Evolutionary conservation across 2,888 invertebrate genomes (phyloP).

Genomic region (Dyspetes luteomarginatus): DNA sequence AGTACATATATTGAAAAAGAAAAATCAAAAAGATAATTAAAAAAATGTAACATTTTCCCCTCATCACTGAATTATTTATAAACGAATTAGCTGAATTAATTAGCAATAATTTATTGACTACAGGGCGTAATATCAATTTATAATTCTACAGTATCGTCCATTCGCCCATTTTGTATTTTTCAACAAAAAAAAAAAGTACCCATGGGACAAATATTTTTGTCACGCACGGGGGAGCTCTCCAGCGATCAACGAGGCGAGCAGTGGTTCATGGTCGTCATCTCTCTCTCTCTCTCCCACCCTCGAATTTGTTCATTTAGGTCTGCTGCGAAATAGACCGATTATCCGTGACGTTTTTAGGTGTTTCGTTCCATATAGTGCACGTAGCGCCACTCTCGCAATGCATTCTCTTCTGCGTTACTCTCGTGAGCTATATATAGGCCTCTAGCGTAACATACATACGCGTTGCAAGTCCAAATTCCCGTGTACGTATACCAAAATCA

Average conservation of each 20-base stretch:
- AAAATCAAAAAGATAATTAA: constrained; percentile 11
- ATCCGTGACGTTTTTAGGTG: constrained; percentile 58
- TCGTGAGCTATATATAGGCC: too few relatives aligned
- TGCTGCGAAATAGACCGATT: constrained; percentile 35
- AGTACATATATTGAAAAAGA: constrained; percentile 22
- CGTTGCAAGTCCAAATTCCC: too few relatives aligned
- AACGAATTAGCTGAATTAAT: neutral
- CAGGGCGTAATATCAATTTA: too few relatives aligned
- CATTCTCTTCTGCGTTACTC: neutral
- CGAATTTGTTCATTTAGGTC: neutral
- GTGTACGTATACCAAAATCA: too few relatives aligned
- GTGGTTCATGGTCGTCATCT: constrained; percentile 39
- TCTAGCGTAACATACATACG: too few relatives aligned
- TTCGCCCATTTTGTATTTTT: neutral
- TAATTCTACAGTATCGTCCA: too few relatives aligned
- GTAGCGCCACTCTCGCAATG: neutral
- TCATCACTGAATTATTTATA: neutral
- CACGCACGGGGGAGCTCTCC: constrained; percentile 36
- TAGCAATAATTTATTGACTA: neutral
- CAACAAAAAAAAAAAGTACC: constrained; percentile 16
- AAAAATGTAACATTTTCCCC: neutral
- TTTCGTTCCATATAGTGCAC: constrained; percentile 22
- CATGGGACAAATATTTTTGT: constrained; percentile 49
- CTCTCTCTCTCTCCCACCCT: neutral
- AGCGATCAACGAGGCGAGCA: constrained; percentile 40